Conservation (phyloP, 2,113 vertebrate genomes). For the Pomatostomus ruficeps region DNA sequence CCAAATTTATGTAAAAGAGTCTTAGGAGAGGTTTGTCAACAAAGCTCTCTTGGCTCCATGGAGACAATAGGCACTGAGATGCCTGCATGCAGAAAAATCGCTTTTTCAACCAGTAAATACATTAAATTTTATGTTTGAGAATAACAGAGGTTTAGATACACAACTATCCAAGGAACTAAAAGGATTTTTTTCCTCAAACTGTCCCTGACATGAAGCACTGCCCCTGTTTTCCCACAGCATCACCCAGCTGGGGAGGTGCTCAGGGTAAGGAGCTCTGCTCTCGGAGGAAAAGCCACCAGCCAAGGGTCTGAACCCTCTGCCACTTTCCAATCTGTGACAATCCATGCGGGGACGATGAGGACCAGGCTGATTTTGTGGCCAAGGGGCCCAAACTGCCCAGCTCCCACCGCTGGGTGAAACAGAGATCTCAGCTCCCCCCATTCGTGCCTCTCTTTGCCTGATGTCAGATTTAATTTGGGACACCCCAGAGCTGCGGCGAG, state of each 20-base stretch:
- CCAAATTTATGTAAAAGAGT: neutral
- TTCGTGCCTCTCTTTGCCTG: accelerated
- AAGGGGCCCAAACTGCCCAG: neutral
- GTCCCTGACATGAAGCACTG: neutral
- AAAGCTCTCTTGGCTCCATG: no score
- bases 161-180: neutral
- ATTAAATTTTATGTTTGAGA: neutral
- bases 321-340: accelerated
- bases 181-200: neutral
- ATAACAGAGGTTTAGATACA: neutral
- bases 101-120: neutral
- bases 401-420: accelerated
- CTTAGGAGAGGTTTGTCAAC: neutral
- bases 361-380: neutral
- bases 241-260: neutral
- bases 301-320: neutral
- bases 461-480: accelerated
- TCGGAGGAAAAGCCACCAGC: neutral
- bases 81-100: neutral
- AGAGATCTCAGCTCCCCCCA: neutral
- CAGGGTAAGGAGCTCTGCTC: neutral
- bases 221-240: neutral
- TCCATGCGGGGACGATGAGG: accelerated
- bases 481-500: neutral
- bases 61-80: neutral